Percentiles rank a stretch among this genome's conserved stretches.
These are phyloP conservation scores for Danio kyathit DNA, from an alignment of 2,797 vertebrate genomes.

Conservation along the genomic window DNA sequence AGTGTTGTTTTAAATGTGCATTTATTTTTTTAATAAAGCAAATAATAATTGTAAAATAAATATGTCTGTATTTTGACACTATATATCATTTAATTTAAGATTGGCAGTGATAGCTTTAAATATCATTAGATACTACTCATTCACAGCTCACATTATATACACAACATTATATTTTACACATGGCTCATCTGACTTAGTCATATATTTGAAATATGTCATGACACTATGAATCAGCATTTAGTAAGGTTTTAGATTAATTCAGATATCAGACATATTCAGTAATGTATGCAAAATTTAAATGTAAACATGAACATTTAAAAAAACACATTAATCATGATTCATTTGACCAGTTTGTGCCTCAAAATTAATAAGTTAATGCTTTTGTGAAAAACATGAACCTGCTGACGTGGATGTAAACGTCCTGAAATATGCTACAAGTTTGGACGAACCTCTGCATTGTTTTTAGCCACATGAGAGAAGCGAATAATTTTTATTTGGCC, in stretches of 20 bases:
- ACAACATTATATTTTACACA: neutral
- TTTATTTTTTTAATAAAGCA: too few relatives aligned
- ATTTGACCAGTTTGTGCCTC: neutral
- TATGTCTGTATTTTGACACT: too few relatives aligned
- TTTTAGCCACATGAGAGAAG: slow-evolving; percentile 75
- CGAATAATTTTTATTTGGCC: slow-evolving; percentile 70
- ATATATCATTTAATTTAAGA: too few relatives aligned
- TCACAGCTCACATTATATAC: neutral
- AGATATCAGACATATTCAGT: neutral
- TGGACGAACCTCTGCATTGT: slow-evolving; percentile 66
- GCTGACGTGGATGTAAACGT: neutral
- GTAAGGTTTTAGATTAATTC: too few relatives aligned
- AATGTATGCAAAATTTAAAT: neutral
- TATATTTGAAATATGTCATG: neutral
- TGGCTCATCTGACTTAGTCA: neutral
- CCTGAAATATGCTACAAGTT: slow-evolving; percentile 40
- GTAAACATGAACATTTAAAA: neutral
- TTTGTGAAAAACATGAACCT: neutral
- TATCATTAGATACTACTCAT: neutral
- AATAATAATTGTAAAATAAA: too few relatives aligned
- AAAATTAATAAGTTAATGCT: neutral
- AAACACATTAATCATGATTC: too few relatives aligned
- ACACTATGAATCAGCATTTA: neutral
- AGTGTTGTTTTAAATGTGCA: neutral
- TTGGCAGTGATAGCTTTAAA: too few relatives aligned